Conservation (phyloP, 2,888 invertebrate genomes). For the Eristalinus aeneus region DNA sequence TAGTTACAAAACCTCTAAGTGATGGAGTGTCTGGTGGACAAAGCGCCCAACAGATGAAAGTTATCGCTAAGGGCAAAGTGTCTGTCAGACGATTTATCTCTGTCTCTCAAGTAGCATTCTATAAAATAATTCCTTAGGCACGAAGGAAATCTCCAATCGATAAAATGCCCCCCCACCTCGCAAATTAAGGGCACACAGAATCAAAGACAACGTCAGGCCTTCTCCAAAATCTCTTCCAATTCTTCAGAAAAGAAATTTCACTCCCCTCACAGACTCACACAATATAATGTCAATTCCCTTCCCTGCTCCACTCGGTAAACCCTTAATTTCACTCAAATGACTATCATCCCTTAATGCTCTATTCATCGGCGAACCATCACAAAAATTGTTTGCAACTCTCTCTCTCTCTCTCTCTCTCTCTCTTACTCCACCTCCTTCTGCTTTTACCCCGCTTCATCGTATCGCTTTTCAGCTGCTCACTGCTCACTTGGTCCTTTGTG, state of each 20-base stretch:
- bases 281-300: not conserved
- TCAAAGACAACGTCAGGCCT: too few relatives aligned
- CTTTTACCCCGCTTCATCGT: not conserved
- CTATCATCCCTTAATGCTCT: slow-evolving; percentile 27
- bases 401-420: not conserved
- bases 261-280: not conserved
- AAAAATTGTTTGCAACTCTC: not conserved
- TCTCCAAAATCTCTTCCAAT: not conserved
- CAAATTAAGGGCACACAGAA: too few relatives aligned
- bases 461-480: not conserved
- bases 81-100: too few relatives aligned
- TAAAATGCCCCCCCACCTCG: too few relatives aligned
- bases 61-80: too few relatives aligned
- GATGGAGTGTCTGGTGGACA: too few relatives aligned
- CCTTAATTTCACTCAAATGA: slow-evolving; percentile 4
- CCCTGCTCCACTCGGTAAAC: not conserved
- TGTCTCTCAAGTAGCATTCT: too few relatives aligned
- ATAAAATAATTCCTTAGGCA: too few relatives aligned
- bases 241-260: not conserved
- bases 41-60: too few relatives aligned
- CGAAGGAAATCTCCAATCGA: too few relatives aligned
- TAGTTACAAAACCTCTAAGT: too few relatives aligned
- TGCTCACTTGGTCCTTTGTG: slow-evolving; percentile 15
- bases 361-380: not conserved
- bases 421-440: not conserved